A percentile compares a stretch with the other conserved stretches of the same genome.
These are phyloP conservation scores for Leguminivora glycinivorella DNA, from an alignment of 1,140 invertebrate genomes.

Conservation along the genomic window DNA sequence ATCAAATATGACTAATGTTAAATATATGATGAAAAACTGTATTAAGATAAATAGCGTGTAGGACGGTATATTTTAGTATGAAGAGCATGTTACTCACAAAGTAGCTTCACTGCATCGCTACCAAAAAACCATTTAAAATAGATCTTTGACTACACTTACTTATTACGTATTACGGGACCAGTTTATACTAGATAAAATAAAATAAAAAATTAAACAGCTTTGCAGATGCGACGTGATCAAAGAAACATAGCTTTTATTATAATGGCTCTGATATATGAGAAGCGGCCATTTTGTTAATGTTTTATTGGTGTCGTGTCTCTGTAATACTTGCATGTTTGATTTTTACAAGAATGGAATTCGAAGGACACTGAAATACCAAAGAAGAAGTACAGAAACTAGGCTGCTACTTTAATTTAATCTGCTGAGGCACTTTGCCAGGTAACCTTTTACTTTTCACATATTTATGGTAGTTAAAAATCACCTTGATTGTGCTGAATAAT, in stretches of 20 bases:
- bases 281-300: conserved; percentile 40
- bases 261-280: conserved; percentile 41
- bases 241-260: conserved; percentile 42
- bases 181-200: not conserved
- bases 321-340: conserved; percentile 10
- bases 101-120: not conserved
- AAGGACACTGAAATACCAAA: not conserved
- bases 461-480: no score
- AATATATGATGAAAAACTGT: conserved; percentile 19
- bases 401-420: no score
- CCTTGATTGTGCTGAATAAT: no score
- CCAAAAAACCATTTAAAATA: not conserved
- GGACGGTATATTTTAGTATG: conserved; percentile 20
- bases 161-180: not conserved
- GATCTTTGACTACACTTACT: not conserved
- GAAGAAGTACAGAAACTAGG: not conserved
- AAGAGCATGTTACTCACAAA: not conserved
- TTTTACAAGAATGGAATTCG: not conserved
- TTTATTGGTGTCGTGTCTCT: conserved; percentile 34
- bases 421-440: no score
- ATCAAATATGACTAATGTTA: conserved; percentile 18
- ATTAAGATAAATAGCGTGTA: conserved; percentile 20
- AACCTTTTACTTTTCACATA: no score
- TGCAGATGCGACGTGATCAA: conserved; percentile 39
- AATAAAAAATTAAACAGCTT: not conserved